Evolutionary conservation across 2,888 invertebrate species (phyloP).

Genomic region (Lepeophtheirus nordmannii): DNA sequence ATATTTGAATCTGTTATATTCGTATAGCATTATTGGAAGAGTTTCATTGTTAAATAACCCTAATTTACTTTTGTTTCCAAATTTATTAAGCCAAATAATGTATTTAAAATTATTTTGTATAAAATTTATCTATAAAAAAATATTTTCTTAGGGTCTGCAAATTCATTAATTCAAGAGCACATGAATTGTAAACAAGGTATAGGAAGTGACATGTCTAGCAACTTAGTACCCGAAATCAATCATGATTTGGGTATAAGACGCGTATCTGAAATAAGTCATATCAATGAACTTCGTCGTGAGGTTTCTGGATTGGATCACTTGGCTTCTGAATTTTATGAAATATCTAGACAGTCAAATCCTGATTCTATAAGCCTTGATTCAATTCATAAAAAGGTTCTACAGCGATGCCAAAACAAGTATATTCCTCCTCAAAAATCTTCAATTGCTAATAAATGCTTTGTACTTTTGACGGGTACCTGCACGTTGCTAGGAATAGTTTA

Average conservation of each 20-base stretch:
- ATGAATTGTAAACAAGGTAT: no score
- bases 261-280: conserved; percentile 17
- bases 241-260: conserved; percentile 3
- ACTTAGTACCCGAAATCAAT: no score
- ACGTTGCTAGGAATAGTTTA: conserved; percentile 15
- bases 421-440: conserved; percentile 16
- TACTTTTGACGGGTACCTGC: conserved; percentile 2
- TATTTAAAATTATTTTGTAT: no score
- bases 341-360: conserved; percentile 9
- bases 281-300: conserved; percentile 15
- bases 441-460: conserved; percentile 14
- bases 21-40: no score
- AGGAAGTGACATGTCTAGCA: no score
- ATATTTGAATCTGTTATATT: no score
- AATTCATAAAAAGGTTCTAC: conserved; percentile 12
- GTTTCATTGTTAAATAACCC: no score
- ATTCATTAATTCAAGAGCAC: no score
- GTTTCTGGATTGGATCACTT: conserved; percentile 19
- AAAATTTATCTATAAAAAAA: no score
- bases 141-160: no score
- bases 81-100: no score
- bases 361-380: conserved; percentile 12
- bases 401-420: conserved; percentile 21
- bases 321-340: conserved; percentile 11
- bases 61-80: no score